Base-by-base conservation (phyloP, 2,888 invertebrate species). In the Emmelina monodactyla region DNA sequence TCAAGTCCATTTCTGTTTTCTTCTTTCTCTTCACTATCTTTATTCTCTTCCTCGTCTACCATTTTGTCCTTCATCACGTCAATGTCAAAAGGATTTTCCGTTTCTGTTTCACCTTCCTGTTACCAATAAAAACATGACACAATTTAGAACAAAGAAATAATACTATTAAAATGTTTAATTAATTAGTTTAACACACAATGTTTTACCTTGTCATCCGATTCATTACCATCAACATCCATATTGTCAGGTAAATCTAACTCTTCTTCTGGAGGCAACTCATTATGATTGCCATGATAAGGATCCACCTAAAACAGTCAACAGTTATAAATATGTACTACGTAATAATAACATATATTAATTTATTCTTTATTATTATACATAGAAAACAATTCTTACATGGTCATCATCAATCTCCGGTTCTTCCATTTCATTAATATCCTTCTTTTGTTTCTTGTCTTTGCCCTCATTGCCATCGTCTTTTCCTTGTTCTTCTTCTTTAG, bases 241-340 rank as follows among this genome's bases (percentile, higher is more conserved):
- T 95, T 89, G 28, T 96, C 94, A 0, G 94, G 94, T 40, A 96
- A 67, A 54, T 96, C 94, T 64, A 95, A 85, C 32, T 89, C 85
- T 63, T 95, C 93, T 0, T 93, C 88, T 55, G 94, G 92, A 0
- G 89, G 88, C 9, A 88, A 82, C 30, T 88, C 87, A 47, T 87
- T 86, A 41, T 89, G 83, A 35, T 92, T 86, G 25, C 92, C 91
- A 55, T 93, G 91, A 55, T 91, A 88, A 1, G 91, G 89, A 80
- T 95, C 89, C 33, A 85, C 72, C 81, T 79, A 34, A 16, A 46
- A 37, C 14, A 34, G 5, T 11, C 6, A 14, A 28, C 7, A 7
- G 11, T 28, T 28, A 28, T n/a, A 9, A 28, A 28, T 28, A 4
- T 28, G 7, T 4, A 9, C 11, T 9, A n/a, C 11, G 4, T 11